phyloP scores from a whole-genome alignment of 2,888 invertebrate genomes.

The Drosophila borealis region DNA sequence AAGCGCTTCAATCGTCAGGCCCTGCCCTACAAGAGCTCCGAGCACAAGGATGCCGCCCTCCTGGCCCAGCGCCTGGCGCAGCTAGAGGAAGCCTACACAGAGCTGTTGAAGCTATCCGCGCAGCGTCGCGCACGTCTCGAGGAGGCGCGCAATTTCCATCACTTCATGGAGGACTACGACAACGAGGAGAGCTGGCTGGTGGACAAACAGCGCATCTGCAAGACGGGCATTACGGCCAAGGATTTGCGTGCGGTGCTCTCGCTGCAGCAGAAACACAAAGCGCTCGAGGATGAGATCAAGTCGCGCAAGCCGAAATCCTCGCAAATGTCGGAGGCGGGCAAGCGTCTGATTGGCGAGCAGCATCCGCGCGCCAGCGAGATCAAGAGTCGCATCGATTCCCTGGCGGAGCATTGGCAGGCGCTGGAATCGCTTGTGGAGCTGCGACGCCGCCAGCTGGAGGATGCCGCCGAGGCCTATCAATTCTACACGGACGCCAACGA shows the following conservation, averaged over 20 bases:
- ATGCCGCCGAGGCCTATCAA: conserved; percentile 97
- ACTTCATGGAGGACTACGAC: conserved; percentile 98
- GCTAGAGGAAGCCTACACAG: conserved; percentile 91
- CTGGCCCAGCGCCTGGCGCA: conserved; percentile 90
- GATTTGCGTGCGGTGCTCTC: conserved; percentile 96
- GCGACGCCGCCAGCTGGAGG: conserved; percentile 91
- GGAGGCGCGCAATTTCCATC: conserved; percentile 96
- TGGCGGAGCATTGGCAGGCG: conserved; percentile 95
- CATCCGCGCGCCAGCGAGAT: conserved; percentile 94
- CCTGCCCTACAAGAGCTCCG: conserved; percentile 86
- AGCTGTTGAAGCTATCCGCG: conserved; percentile 84
- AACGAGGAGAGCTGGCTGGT: conserved; percentile 99
- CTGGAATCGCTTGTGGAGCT: conserved; percentile 92
- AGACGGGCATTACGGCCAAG: conserved; percentile 96
- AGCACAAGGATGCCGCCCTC: conserved; percentile 86
- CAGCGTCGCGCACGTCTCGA: conserved; percentile 93
- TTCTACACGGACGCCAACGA: conserved; percentile 99
- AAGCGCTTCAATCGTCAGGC: conserved; percentile 90
- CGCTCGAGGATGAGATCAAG: conserved; percentile 94
- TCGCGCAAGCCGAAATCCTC: conserved; percentile 88
- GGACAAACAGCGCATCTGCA: conserved; percentile 97
- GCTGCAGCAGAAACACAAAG: conserved; percentile 96
- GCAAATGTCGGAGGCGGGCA: conserved; percentile 90
- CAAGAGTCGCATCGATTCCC: conserved; percentile 90
- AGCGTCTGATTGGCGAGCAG: conserved; percentile 89